Conservation (phyloP, 2,797 vertebrate species). For the Phataginus tetradactyla region DNA sequence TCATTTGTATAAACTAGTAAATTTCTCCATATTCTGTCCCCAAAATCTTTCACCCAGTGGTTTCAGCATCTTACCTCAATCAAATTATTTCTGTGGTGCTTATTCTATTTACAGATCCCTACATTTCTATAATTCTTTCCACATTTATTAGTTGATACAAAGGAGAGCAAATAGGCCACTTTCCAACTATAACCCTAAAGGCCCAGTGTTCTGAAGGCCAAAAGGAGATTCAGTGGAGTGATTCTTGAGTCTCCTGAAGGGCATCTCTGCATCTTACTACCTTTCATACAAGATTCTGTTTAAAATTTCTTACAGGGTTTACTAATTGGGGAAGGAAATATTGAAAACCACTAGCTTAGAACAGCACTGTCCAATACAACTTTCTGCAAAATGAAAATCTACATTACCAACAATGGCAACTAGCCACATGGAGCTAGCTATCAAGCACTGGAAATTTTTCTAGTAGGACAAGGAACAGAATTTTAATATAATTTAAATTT, state of each 20-base stretch:
- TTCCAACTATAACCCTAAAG: neutral
- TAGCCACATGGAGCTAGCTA: neutral
- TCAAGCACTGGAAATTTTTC: neutral
- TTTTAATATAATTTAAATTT: neutral
- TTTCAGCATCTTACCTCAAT: neutral
- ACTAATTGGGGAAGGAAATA: neutral
- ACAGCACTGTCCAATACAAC: neutral
- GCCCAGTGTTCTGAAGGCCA: neutral
- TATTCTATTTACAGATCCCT: constrained; percentile 2
- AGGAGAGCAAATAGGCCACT: neutral
- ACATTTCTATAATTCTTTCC: constrained; percentile 13
- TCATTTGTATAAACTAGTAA: neutral
- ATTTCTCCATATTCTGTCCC: neutral
- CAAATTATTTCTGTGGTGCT: neutral
- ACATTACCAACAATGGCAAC: neutral
- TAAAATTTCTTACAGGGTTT: constrained; percentile 2
- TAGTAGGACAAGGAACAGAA: neutral
- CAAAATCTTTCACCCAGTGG: neutral
- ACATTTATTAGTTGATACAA: neutral
- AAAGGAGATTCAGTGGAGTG: neutral
- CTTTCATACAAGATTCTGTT: neutral
- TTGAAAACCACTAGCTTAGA: neutral
- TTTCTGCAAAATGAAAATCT: constrained; percentile 27
- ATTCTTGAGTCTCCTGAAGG: neutral
- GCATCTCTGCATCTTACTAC: neutral